Base-by-base conservation (phyloP, 2,113 vertebrate species). In the Pluvialis apricaria region DNA sequence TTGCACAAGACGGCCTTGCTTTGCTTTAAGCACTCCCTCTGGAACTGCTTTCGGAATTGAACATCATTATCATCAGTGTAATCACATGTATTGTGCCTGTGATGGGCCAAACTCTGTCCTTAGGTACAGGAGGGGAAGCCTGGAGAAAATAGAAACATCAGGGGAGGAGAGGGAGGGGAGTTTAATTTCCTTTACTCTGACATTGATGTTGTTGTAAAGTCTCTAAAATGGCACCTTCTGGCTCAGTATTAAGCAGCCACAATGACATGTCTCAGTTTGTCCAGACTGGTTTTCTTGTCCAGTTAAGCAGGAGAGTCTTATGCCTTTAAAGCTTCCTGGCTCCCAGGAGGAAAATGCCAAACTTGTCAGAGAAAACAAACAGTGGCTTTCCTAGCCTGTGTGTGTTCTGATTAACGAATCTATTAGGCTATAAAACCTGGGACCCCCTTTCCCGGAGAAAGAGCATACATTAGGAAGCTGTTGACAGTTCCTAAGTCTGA, bases 331-430 rank as follows among this genome's bases (percentile, higher is more conserved):
- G 90, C 97, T 95, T 96, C 93, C 86, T 85, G 75, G 66, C 82
- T 94, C 93, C 97, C 95, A 83, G 36, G 42, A 97, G 95, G 94
- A 92, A 96, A 95, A 97, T 95, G 96, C 96, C 96, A 97, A 96
- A 98, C 92, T 85, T 97, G 97, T 97, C 72, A 78, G 96, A 96
- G 97, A 98, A 98, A 98, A 97, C 97, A 98, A 98, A 98, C 96
- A 97, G 96, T 95, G 79, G 77, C 91, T 86, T 91, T 96, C 95
- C 96, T 55, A 97, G 97, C 92, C 97, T 98, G 98, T 97, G 97
- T 98, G 97, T 97, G 97, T 97, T 97, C 97, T 36, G 93, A 97
- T 92, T 91, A 97, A 97, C 91, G 64, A 87, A 96, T 93, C 95
- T 68, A 93, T 92, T 79, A 95, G 94, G 95, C 93, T 93, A 88